Evolutionary conservation across 2,888 invertebrate species (phyloP), one percentile per base, ranked within the genome.

Genomic region (Eudemis profundana): DNA sequence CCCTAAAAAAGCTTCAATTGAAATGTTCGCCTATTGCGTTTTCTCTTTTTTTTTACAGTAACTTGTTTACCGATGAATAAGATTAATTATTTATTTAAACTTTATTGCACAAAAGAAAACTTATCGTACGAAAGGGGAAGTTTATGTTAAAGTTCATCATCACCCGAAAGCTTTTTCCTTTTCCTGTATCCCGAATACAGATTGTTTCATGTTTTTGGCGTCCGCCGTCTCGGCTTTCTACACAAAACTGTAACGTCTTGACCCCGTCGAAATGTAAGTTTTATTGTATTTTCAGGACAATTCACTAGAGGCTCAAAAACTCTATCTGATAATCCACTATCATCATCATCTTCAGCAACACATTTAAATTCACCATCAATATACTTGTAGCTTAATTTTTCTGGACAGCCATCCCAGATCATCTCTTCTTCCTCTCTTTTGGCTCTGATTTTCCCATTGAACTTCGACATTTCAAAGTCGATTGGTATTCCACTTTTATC

Each of bases 341-440:
- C 29, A 5, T 8, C 12, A 19, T 21, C n/a, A 7, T 14, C 21
- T 3, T 14, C 21, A 3, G 8, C 2, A 8, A 56, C 29, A 29
- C 56, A 56, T 17, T 56, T 27, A n/a, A 56, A 12, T n/a, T 56
- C 44, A n/a, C 56, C 56, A 1, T 56, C 44, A n/a, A 56, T 29
- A 0, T 42, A 4, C 1, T 17, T 42, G 19, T 56, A 56, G 7
- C 44, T 27, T 3, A 56, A 29, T 7, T 29, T 29, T 29, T 27
- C 56, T 27, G 56, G 56, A 29, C 56, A 56, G 44, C 44, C 23
- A 4, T 56, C 56, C 56, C 56, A 56, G n/a, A 56, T 56, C 10
- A 42, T 8, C 8, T 36, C 38, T n/a, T n/a, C 53, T 3, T 54
- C 44, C 1, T 56, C 56, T 33, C 56, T 44, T 56, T 56, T 56